These are phyloP conservation scores for Polietes domitor DNA, from an alignment of 2,888 invertebrate species.

Conservation along the genomic window DNA sequence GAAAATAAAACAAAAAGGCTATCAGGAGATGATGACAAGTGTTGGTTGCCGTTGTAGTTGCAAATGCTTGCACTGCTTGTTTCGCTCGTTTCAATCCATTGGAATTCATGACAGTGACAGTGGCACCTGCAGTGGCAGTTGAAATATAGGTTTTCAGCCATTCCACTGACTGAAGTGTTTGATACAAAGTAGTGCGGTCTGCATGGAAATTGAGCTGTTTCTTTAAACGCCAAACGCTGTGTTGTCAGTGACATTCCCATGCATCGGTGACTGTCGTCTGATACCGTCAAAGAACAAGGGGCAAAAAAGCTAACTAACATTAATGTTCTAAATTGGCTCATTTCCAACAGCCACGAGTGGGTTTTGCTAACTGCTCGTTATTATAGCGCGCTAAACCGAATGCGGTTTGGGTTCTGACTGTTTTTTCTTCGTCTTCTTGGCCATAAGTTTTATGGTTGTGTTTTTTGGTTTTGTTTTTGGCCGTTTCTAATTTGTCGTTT, in stretches of 20 bases:
- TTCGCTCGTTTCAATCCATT: too few relatives aligned
- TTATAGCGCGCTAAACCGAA: constrained; percentile 2
- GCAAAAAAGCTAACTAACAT: constrained; percentile 65
- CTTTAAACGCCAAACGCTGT: neutral
- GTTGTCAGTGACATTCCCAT: neutral
- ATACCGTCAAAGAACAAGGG: neutral
- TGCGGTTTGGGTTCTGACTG: neutral
- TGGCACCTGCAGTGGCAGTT: constrained; percentile 9
- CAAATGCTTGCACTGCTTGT: neutral
- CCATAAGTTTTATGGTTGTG: constrained; percentile 59
- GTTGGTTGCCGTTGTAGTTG: neutral
- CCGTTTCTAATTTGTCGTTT: constrained; percentile 43
- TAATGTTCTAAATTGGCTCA: constrained; percentile 64
- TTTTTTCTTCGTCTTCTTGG: constrained; percentile 39
- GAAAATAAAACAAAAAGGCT: constrained; percentile 23
- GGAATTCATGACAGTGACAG: neutral
- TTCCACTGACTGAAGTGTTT: constrained; percentile 21
- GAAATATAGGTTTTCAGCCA: neutral
- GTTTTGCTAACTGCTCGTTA: constrained; percentile 41
- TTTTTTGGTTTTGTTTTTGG: constrained; percentile 36
- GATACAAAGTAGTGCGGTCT: neutral
- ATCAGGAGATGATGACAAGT: constrained; percentile 53
- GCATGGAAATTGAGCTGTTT: constrained; percentile 37
- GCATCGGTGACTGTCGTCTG: neutral
- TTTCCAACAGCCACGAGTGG: constrained; percentile 60